These are phyloP conservation scores for Cotesia chilonis DNA, from an alignment of 1,140 invertebrate genomes.

Conservation along the genomic window DNA sequence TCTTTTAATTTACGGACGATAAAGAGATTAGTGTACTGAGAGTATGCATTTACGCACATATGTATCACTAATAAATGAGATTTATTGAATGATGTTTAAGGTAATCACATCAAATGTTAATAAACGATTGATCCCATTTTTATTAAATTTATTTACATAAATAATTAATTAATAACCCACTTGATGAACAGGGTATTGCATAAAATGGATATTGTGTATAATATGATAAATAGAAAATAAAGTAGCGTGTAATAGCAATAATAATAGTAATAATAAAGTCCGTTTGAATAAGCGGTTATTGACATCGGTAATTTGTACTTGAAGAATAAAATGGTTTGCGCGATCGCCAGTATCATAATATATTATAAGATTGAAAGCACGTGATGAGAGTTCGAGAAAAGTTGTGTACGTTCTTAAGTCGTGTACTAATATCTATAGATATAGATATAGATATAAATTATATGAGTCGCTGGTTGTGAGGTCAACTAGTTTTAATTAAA, in stretches of 20 bases:
- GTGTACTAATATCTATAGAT: too few relatives aligned
- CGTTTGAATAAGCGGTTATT: constrained; percentile 10
- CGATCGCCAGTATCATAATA: neutral
- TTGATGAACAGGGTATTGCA: too few relatives aligned
- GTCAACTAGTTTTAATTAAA: constrained; percentile 42
- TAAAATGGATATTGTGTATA: too few relatives aligned
- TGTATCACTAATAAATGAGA: too few relatives aligned
- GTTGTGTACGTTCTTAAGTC: neutral
- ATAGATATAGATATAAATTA: neutral
- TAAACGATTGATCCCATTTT: too few relatives aligned
- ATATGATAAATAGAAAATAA: neutral
- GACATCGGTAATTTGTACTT: constrained; percentile 16
- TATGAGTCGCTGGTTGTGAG: constrained; percentile 20
- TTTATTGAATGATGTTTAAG: too few relatives aligned
- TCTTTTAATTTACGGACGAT: too few relatives aligned
- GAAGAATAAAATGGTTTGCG: constrained; percentile 21
- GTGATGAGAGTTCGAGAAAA: constrained; percentile 34
- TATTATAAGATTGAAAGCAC: constrained; percentile 17
- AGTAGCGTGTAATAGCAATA: neutral
- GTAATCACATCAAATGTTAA: too few relatives aligned
- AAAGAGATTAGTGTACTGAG: too few relatives aligned
- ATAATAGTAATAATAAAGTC: neutral
- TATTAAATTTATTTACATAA: too few relatives aligned
- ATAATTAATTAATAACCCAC: too few relatives aligned
- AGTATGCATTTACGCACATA: too few relatives aligned